Evolutionary conservation across 1,140 invertebrate genomes (phyloP).

Genomic region (Calephelis virginiensis): DNA sequence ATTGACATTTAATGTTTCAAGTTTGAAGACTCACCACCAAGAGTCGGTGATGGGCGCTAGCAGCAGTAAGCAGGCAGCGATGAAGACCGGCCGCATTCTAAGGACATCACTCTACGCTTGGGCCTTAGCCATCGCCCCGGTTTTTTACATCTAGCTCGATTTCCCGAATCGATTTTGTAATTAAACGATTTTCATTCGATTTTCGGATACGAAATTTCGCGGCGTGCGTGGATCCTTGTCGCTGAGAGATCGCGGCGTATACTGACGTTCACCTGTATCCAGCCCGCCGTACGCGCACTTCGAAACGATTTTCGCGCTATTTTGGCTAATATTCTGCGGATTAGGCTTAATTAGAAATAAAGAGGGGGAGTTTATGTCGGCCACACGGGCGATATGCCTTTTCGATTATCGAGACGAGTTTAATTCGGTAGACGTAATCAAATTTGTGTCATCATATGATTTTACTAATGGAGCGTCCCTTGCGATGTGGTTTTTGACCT

Average conservation of each 20-base stretch:
- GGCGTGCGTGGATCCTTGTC: slow-evolving; percentile 62
- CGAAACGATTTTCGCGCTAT: slow-evolving; percentile 75
- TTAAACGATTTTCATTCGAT: slow-evolving; percentile 39
- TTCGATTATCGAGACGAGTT: slow-evolving; percentile 7
- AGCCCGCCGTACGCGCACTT: slow-evolving; percentile 66
- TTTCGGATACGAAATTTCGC: slow-evolving; percentile 58
- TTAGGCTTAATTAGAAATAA: slow-evolving; percentile 69
- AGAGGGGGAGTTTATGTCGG: slow-evolving; percentile 50
- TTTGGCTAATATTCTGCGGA: slow-evolving; percentile 75
- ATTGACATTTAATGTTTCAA: slow-evolving; percentile 2
- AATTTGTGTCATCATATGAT: background rate
- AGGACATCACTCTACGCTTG: slow-evolving; percentile 65
- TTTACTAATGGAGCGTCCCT: background rate
- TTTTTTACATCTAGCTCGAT: slow-evolving; percentile 10
- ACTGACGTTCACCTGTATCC: slow-evolving; percentile 68
- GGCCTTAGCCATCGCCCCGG: slow-evolving; percentile 34
- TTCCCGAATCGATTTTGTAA: slow-evolving; percentile 5
- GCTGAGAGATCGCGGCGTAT: slow-evolving; percentile 62
- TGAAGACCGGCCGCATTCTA: slow-evolving; percentile 81
- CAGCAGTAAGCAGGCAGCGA: slow-evolving; percentile 82
- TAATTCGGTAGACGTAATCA: slow-evolving; percentile 7
- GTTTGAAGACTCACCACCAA: slow-evolving; percentile 80
- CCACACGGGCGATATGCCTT: slow-evolving; percentile 33
- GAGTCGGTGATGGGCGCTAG: slow-evolving; percentile 83
- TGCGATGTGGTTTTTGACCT: background rate